Evolutionary conservation across 2,113 vertebrate species (phyloP).

Genomic region (Amazona vittata): DNA sequence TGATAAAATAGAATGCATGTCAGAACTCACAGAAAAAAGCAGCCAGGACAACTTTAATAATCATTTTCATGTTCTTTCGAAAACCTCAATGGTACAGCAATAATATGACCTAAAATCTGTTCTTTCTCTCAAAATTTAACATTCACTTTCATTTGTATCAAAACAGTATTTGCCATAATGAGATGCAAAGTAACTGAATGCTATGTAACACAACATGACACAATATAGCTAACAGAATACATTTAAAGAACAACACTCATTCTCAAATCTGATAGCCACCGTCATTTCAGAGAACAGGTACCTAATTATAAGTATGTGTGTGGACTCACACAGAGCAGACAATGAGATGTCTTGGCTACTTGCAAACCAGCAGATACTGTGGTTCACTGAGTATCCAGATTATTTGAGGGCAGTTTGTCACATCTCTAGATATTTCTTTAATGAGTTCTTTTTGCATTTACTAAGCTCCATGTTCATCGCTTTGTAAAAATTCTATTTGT

Average conservation of each 20-base stretch:
- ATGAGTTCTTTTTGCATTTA: slow-evolving; percentile 54
- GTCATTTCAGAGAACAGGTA: slow-evolving; percentile 52
- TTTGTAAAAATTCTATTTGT: slow-evolving; percentile 41
- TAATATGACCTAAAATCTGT: slow-evolving; percentile 16
- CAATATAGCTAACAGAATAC: slow-evolving; percentile 51
- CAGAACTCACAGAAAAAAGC: neutral
- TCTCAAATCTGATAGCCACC: slow-evolving; percentile 44
- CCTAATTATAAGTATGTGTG: slow-evolving; percentile 50
- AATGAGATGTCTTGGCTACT: slow-evolving; percentile 47
- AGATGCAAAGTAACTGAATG: slow-evolving; percentile 53
- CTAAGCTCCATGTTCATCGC: neutral
- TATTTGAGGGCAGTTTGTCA: slow-evolving; percentile 54
- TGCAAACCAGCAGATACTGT: slow-evolving; percentile 52
- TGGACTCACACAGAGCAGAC: slow-evolving; percentile 31
- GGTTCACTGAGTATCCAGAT: slow-evolving; percentile 34
- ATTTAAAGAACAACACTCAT: slow-evolving; percentile 47
- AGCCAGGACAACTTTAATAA: neutral
- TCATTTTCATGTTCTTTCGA: neutral
- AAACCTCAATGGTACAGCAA: neutral
- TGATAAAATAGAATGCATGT: neutral
- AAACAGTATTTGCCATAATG: slow-evolving; percentile 46
- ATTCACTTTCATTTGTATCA: slow-evolving; percentile 21
- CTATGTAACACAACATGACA: slow-evolving; percentile 51
- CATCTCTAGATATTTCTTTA: slow-evolving; percentile 32
- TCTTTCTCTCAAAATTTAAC: slow-evolving; percentile 5